Percentiles rank a stretch among this genome's conserved stretches.
These are phyloP conservation scores for Diachasma alloeum DNA, from an alignment of 1,140 invertebrate species.

Conservation along the genomic window DNA sequence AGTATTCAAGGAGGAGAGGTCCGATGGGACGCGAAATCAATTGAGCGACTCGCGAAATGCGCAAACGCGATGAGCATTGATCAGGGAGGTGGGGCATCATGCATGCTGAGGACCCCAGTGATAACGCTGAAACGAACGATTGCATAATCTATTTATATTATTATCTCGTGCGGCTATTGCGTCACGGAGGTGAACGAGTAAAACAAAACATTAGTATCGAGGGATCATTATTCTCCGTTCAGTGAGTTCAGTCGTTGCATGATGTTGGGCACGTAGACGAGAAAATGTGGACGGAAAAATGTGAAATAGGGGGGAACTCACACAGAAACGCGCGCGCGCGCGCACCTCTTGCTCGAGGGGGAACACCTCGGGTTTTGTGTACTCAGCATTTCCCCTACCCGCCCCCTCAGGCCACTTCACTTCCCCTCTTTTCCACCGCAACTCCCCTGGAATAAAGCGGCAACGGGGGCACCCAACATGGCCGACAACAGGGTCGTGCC, in stretches of 20 bases:
- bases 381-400: constrained; percentile 25
- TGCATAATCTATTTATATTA: constrained; percentile 60
- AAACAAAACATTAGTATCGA: background rate
- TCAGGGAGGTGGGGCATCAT: background rate
- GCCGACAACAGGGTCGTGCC: constrained; percentile 52
- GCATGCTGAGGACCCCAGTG: background rate
- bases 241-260: background rate
- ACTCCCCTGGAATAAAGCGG: constrained; percentile 45
- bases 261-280: background rate
- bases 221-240: background rate
- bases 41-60: constrained; percentile 35
- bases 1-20: too few relatives aligned
- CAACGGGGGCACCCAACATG: constrained; percentile 55
- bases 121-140: constrained; percentile 36
- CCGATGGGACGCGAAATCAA: constrained; percentile 41
- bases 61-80: constrained; percentile 34
- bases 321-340: background rate
- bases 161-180: constrained; percentile 38
- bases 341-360: background rate
- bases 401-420: background rate
- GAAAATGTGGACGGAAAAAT: background rate
- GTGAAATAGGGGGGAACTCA: background rate
- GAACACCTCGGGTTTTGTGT: background rate
- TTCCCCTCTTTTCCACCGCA: constrained; percentile 1
- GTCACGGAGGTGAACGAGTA: background rate